Conservation (phyloP, 1,140 invertebrate species). For the Hormaphis cornu region DNA sequence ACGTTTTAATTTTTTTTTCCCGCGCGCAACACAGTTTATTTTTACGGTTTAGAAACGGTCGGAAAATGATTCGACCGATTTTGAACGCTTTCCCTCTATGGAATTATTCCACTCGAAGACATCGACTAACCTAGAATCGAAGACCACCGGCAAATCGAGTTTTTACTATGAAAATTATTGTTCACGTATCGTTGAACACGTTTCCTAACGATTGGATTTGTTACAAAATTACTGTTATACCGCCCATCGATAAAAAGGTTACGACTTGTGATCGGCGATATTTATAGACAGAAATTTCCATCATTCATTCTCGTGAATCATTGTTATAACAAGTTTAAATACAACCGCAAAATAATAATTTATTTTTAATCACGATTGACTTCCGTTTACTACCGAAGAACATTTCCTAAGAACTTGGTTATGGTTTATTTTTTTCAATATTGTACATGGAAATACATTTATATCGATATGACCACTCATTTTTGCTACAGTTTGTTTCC, state of each 20-base stretch:
- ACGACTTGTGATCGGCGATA: too few species aligned
- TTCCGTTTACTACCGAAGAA: background rate
- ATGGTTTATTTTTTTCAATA: too few species aligned
- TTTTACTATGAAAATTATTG: constrained; percentile 10
- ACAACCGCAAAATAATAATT: background rate
- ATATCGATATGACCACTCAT: too few species aligned
- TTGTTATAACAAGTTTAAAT: too few species aligned
- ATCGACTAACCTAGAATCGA: constrained; percentile 29
- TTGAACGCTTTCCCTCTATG: constrained; percentile 30
- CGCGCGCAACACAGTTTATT: background rate
- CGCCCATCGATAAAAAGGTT: too few species aligned
- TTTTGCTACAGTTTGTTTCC: too few species aligned
- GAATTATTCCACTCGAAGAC: constrained; percentile 5
- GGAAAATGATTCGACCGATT: constrained; percentile 17
- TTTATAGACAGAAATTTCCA: too few species aligned
- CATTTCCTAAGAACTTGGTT: too few species aligned
- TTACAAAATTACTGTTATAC: background rate
- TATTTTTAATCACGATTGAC: background rate
- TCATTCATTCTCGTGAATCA: too few species aligned
- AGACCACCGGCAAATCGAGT: constrained; percentile 9
- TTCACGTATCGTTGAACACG: constrained; percentile 24
- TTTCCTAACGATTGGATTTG: background rate
- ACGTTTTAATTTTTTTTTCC: constrained; percentile 11
- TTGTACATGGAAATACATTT: too few species aligned
- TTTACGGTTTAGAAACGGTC: constrained; percentile 23